These are phyloP conservation scores for Stercorarius parasiticus DNA, from an alignment of 2,113 vertebrate genomes.

Conservation along the genomic window DNA sequence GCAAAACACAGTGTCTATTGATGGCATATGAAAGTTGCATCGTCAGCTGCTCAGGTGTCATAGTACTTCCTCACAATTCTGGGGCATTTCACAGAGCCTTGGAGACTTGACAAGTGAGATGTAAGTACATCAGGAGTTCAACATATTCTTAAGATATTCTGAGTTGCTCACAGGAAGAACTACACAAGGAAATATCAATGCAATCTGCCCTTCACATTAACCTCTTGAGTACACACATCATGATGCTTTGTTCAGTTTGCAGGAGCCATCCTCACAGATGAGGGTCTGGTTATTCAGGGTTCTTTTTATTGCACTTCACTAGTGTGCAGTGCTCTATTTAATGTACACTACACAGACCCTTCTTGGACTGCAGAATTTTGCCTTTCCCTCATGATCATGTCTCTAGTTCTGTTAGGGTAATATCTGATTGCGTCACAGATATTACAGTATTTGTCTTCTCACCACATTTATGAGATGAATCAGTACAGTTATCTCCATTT, in stretches of 20 bases:
- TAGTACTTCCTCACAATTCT: neutral
- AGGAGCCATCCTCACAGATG: neutral
- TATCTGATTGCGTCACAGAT: neutral
- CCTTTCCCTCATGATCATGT: neutral
- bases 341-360: neutral
- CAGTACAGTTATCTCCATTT: neutral
- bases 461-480: neutral
- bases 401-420: neutral
- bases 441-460: neutral
- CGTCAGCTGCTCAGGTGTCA: neutral
- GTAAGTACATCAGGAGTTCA: neutral
- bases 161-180: neutral
- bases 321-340: neutral
- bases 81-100: neutral
- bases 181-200: neutral
- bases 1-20: neutral
- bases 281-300: neutral
- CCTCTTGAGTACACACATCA: rapidly evolving
- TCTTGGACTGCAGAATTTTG: neutral
- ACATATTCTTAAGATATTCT: neutral
- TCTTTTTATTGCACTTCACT: neutral
- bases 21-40: neutral
- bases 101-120: neutral
- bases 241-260: neutral
- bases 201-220: neutral